Base-by-base conservation (phyloP, 1,140 invertebrate species). In the Tetramorium parvispinum region DNA sequence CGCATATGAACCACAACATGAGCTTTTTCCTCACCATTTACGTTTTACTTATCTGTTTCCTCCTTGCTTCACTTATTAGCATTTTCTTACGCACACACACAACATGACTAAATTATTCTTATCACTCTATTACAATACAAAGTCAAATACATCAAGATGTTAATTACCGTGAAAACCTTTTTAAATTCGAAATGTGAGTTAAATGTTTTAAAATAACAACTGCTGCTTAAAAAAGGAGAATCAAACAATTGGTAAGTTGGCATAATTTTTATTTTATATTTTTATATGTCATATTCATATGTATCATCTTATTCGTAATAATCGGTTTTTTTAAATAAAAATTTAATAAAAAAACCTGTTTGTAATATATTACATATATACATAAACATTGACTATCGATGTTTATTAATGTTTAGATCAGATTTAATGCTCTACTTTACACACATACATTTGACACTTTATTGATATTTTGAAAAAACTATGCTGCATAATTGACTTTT, bases 201-300 rank as follows among this genome's bases (percentile, higher is more conserved):
- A 24, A 83, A 61, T 46, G 3, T 75, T 46, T 73, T 21, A 49
- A 83, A 71, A 32, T 71, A 82, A 49, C 16, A 57, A 59, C 40
- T 46, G 68, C 51, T 82, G 43, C 4, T 57, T 49, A 46, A 68
- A 68, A 68, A 49, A 57, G 24, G 27, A 13, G 13, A 61, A 18
- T 46, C 40, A 75, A 7, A 70, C 5, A 46, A 49, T 73, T 75
- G 79, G 79, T 83, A 73, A 83, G 79, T 83, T n/a, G 11, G 37
- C 3, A 40, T 16, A 43, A 71, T 37, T 82, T 46, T 71, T 57
- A 43, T n/a, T 65, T 32, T 32, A n/a, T 40, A 55, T 24, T 81
- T 78, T 68, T 82, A 1, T 51, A 13, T 10, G 4, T 11, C 21
- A 24, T 40, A 66, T 2, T 55, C 8, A 1, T 24, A n/a, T 32